Percentiles rank a stretch among this genome's conserved stretches.
These are phyloP conservation scores for Tetragonula clypearis DNA, from an alignment of 1,140 invertebrate species.

Conservation along the genomic window DNA sequence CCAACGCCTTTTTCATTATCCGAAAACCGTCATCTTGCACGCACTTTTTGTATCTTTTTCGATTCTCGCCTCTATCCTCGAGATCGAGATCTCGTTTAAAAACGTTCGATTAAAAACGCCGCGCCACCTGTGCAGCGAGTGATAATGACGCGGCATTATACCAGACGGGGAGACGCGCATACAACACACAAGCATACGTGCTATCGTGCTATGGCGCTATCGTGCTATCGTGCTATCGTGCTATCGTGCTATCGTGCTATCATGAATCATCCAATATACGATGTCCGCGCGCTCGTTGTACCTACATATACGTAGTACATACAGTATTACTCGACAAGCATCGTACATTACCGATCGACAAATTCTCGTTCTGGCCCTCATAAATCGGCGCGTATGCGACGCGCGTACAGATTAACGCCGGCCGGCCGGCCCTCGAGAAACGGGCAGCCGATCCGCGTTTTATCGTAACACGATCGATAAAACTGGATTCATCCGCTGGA, in stretches of 20 bases:
- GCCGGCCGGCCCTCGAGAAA: too few species aligned
- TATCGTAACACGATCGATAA: conserved; percentile 59
- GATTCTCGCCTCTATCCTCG: too few species aligned
- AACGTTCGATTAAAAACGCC: conserved; percentile 34
- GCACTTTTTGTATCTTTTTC: too few species aligned
- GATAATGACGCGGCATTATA: conserved; percentile 40
- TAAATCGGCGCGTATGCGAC: conserved; percentile 28
- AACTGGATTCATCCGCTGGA: conserved; percentile 43
- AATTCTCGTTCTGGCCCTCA: conserved; percentile 41
- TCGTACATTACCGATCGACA: conserved; percentile 54
- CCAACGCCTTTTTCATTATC: neutral
- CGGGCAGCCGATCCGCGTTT: conserved; percentile 17
- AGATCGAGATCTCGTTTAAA: conserved; percentile 8
- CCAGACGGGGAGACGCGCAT: neutral
- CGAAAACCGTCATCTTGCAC: neutral
- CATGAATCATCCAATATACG: conserved; percentile 34
- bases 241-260: neutral
- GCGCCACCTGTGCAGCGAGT: conserved; percentile 1
- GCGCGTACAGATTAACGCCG: conserved; percentile 33
- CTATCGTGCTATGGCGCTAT: neutral
- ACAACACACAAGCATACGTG: neutral
- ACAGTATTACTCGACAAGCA: neutral
- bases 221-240: too few species aligned
- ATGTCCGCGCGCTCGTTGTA: conserved; percentile 1
- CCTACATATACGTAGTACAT: neutral